Percentiles rank a stretch among this genome's conserved stretches.
Conservation (phyloP, 2,797 vertebrate species). For the Heteromormyrus szaboi region DNA sequence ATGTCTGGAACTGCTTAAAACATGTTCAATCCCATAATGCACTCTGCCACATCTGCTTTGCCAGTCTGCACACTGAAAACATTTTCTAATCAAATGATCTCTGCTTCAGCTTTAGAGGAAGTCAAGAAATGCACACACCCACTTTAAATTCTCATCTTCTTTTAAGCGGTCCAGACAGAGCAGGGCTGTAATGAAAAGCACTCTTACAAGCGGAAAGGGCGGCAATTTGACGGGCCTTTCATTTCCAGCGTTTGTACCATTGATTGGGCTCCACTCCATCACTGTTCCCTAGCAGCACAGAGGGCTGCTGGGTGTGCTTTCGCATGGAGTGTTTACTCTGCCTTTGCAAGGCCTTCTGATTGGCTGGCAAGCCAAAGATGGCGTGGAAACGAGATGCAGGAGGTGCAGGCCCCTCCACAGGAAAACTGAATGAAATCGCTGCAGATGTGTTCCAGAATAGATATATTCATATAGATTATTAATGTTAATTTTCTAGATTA, state of each 20-base stretch:
- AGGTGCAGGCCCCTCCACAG: background rate
- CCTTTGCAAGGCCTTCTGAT: background rate
- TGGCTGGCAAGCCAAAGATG: background rate
- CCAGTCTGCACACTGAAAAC: slow-evolving; percentile 21
- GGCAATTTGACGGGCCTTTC: slow-evolving; percentile 18
- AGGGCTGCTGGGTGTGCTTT: background rate
- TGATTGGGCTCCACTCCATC: slow-evolving; percentile 16
- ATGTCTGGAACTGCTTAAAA: slow-evolving; percentile 16
- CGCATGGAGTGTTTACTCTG: background rate
- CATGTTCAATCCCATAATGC: slow-evolving; percentile 20
- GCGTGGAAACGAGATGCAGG: background rate
- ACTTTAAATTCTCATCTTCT: slow-evolving; percentile 19
- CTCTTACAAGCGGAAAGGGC: slow-evolving; percentile 3
- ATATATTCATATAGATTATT: background rate
- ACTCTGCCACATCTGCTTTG: background rate
- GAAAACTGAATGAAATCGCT: background rate
- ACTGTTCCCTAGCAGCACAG: background rate
- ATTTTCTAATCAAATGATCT: slow-evolving; percentile 28
- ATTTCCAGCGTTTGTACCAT: slow-evolving; percentile 15
- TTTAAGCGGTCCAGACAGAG: background rate
- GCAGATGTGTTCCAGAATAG: background rate
- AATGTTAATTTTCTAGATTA: background rate
- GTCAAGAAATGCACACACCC: slow-evolving; percentile 19
- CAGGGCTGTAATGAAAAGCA: slow-evolving; percentile 19
- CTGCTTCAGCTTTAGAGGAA: slow-evolving; percentile 18